Evolutionary conservation across 1,140 invertebrate genomes (phyloP).

Genomic region (Drosophila pectinifera): DNA sequence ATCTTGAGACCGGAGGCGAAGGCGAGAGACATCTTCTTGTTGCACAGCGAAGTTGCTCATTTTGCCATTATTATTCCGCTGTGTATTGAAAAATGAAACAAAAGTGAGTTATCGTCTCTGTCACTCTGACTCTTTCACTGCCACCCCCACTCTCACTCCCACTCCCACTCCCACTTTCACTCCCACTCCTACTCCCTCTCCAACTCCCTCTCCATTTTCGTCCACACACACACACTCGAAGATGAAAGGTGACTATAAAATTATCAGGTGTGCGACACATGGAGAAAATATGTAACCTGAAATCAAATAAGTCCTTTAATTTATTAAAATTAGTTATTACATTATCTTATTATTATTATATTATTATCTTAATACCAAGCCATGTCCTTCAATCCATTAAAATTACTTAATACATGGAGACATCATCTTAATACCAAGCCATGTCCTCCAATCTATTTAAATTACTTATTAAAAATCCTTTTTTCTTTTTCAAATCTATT

Average conservation of each 20-base stretch:
- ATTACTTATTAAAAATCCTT: too few relatives aligned
- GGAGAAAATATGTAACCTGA: neutral
- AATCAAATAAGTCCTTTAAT: neutral
- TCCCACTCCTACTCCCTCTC: slow-evolving; percentile 1
- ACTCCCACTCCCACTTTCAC: neutral
- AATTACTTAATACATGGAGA: too few relatives aligned
- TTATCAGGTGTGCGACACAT: slow-evolving; percentile 57
- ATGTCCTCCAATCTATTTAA: too few relatives aligned
- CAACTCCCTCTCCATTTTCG: neutral
- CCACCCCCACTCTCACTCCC: neutral
- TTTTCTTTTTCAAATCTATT: too few relatives aligned
- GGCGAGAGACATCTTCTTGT: slow-evolving; percentile 67
- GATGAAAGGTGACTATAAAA: slow-evolving; percentile 50
- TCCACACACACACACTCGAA: neutral
- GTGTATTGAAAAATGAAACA: slow-evolving; percentile 84
- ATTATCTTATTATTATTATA: too few relatives aligned
- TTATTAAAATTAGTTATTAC: neutral
- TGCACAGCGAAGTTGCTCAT: slow-evolving; percentile 84
- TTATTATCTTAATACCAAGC: too few relatives aligned
- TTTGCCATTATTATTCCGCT: slow-evolving; percentile 85
- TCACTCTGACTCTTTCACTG: slow-evolving; percentile 22
- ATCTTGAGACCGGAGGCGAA: slow-evolving; percentile 71
- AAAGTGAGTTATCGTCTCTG: slow-evolving; percentile 83
- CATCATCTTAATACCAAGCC: too few relatives aligned
- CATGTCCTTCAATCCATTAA: too few relatives aligned